Base-by-base conservation (phyloP, 2,888 invertebrate genomes). In the Chymomyza amoena region DNA sequence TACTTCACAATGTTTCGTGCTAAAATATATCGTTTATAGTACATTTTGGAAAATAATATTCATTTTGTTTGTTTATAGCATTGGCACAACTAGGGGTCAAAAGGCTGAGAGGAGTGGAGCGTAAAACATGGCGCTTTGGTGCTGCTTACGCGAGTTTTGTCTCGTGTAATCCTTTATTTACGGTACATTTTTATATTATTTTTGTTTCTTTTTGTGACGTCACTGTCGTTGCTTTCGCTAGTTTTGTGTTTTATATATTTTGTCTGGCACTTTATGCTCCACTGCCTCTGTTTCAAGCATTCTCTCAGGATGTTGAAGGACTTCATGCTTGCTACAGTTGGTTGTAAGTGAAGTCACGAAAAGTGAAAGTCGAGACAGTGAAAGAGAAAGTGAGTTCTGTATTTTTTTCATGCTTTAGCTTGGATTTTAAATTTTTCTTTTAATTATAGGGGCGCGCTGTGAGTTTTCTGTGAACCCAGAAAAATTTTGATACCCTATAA, bases 291-390 rank as follows among this genome's bases (percentile, higher is more conserved):
- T 78, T 76, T 80, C 71, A 61, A 61, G 71, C 69, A 13, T 39
- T 39, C 71, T 73, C 64, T 80, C 75, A 72, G 68, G 66, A 64
- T 78, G 72, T 69, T 50, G 64, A 61, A 61, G 50, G 60, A 66
- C 36, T 28, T 60, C 16, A n/a, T 54, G 39, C 39, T 9, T 15
- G 52, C 52, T 9, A 16, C 52, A 54, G 16, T 54, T 57, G 57
- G 57, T 13, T 18, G 66, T 74, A 80, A 80, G 76, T 80, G 66
- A 80, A 80, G 76, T 73, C 79, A 79, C 76, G 73, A 71, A 79
- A 80, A 80, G 81, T 72, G 74, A 80, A 79, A 80, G 76, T 76
- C 50, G 36, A 9, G 57, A 18, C 25, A 20, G 52, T 13, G 52
- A 9, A n/a, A 20, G 18, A 60, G 76, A 54, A 39, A 56, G 4